phyloP scores from a whole-genome alignment of 2,797 vertebrate species.

The Megaceryle alcyon region DNA sequence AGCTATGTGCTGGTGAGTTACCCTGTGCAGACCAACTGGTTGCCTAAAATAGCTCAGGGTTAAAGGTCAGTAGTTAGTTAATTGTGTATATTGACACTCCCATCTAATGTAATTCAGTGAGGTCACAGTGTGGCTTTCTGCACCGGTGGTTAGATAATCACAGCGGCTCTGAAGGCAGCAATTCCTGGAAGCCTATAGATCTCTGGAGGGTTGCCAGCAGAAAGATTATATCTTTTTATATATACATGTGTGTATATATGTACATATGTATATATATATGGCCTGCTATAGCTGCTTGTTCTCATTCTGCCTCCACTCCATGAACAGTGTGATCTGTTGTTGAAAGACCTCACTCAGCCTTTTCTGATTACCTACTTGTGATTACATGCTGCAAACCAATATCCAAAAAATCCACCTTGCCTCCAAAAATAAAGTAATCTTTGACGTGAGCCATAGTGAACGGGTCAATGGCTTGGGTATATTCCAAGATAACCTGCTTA shows the following conservation, averaged over 20 bases:
- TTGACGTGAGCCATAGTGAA: not conserved
- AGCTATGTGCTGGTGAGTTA: not conserved
- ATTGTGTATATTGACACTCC: constrained; percentile 25
- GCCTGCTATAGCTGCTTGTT: not conserved
- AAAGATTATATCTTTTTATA: not conserved
- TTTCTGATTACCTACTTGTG: not conserved
- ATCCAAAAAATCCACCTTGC: fast-evolving
- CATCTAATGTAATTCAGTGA: constrained; percentile 24
- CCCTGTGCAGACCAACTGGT: not conserved
- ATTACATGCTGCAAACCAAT: not conserved
- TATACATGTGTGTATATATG: not conserved
- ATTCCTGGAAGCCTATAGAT: not conserved
- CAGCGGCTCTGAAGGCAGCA: not conserved
- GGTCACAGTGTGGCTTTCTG: not conserved
- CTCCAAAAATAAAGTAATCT: not conserved
- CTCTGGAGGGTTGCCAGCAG: not conserved
- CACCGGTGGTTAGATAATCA: not conserved
- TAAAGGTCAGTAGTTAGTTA: constrained; percentile 17
- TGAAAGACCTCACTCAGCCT: not conserved
- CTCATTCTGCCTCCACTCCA: not conserved
- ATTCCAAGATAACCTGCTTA: not conserved
- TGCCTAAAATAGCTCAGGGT: constrained; percentile 31
- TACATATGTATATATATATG: not conserved
- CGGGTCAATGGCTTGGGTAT: not conserved
- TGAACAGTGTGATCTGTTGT: not conserved